phyloP scores from a whole-genome alignment of 2,113 vertebrate genomes.

The Ceyx cyanopectus region DNA sequence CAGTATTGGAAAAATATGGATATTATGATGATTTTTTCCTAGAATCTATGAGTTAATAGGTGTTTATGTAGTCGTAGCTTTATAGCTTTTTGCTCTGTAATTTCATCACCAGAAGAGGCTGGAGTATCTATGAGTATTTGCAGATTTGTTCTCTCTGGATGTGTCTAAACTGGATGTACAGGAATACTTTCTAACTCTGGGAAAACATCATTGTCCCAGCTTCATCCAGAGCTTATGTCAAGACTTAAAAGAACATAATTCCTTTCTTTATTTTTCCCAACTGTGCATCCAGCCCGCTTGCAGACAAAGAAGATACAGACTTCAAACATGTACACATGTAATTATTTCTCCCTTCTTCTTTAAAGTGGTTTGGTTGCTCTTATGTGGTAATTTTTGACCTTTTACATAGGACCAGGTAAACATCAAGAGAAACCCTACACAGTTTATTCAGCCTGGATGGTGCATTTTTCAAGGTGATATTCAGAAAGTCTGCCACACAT shows the following conservation, averaged over 20 bases:
- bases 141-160: background rate
- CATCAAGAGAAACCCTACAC: slow-evolving; percentile 12
- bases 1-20: background rate
- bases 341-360: background rate
- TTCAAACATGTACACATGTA: background rate
- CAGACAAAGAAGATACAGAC: background rate
- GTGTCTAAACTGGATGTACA: background rate
- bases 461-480: background rate
- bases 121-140: background rate
- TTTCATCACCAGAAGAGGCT: background rate
- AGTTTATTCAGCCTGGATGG: slow-evolving; percentile 5
- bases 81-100: background rate
- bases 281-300: background rate
- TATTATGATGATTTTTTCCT: background rate
- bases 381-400: background rate
- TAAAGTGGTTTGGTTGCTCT: background rate
- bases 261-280: background rate
- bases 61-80: background rate
- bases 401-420: slow-evolving; percentile 11
- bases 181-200: background rate
- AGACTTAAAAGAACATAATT: background rate
- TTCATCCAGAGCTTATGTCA: background rate
- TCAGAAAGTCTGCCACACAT: background rate
- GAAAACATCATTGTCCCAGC: background rate
- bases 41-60: background rate